Conservation (phyloP, 2,888 invertebrate species). For the Argyresthia albistria region DNA sequence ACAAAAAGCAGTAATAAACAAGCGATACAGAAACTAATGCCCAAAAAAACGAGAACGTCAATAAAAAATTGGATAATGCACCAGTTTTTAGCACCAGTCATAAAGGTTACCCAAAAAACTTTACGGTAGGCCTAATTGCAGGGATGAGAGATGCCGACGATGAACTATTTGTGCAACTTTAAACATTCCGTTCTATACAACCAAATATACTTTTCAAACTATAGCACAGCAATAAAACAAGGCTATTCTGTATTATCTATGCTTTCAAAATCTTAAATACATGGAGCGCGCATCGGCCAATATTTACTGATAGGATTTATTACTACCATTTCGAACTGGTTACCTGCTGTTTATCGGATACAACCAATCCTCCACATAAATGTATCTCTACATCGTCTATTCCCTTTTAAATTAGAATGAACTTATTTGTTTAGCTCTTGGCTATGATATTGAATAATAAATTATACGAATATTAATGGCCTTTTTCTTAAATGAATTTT, state of each 20-base stretch:
- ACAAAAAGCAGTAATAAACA: too few relatives aligned
- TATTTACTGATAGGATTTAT: constrained; percentile 63
- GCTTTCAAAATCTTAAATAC: constrained; percentile 37
- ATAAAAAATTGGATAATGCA: too few relatives aligned
- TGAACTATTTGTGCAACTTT: too few relatives aligned
- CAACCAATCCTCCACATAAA: constrained; percentile 35
- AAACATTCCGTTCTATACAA: too few relatives aligned
- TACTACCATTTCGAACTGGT: constrained; percentile 57
- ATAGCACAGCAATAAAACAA: too few relatives aligned
- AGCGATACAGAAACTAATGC: too few relatives aligned
- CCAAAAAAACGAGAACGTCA: too few relatives aligned
- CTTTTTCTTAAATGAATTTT: constrained; percentile 20
- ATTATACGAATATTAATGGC: constrained; percentile 20
- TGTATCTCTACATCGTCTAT: constrained; percentile 47
- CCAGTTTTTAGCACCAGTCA: too few relatives aligned
- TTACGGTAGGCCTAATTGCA: constrained; percentile 2
- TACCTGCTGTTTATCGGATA: constrained; percentile 43
- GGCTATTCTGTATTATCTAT: neutral
- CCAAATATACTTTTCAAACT: too few relatives aligned
- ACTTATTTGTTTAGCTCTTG: constrained; percentile 47
- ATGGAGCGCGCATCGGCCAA: constrained; percentile 45
- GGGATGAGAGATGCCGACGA: constrained; percentile 9
- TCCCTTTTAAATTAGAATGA: constrained; percentile 52
- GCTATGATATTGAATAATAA: constrained; percentile 33
- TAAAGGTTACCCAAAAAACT: neutral